Percentiles rank a stretch among this genome's conserved stretches.
phyloP scores from a whole-genome alignment of 35 echinoderm and acorn worm genomes.

The Ophioderma brevispina region DNA sequence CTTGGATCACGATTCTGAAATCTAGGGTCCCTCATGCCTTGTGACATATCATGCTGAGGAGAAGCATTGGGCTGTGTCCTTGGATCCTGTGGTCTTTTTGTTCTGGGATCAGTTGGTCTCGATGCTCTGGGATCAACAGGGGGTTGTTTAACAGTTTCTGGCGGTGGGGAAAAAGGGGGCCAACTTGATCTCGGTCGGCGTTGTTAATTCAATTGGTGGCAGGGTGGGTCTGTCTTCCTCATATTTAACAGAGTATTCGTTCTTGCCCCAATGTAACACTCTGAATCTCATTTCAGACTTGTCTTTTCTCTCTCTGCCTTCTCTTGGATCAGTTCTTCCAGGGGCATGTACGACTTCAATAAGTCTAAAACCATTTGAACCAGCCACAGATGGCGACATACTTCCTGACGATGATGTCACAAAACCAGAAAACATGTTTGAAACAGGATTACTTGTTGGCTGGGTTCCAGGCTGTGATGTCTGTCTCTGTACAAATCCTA shows the following conservation, averaged over 20 bases:
- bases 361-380: conserved; percentile 51
- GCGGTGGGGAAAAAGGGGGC: conserved; percentile 46
- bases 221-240: conserved; percentile 60
- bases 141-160: neutral
- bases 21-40: conserved; percentile 51
- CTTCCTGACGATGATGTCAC: neutral
- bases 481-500: conserved; percentile 12
- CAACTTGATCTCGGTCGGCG: conserved; percentile 75
- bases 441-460: neutral
- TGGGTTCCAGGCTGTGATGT: neutral
- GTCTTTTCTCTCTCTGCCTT: conserved; percentile 53
- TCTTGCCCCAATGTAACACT: conserved; percentile 74
- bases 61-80: conserved; percentile 26
- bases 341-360: conserved; percentile 63
- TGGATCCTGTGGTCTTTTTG: conserved; percentile 41
- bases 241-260: conserved; percentile 74
- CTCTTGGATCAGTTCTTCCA: conserved; percentile 61
- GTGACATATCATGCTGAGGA: conserved; percentile 8
- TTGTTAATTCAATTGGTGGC: conserved; percentile 75
- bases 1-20: conserved; percentile 31
- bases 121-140: conserved; percentile 30
- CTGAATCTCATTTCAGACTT: conserved; percentile 76
- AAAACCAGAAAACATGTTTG: neutral
- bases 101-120: conserved; percentile 66
- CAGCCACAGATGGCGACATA: neutral